Conservation (phyloP, 2,888 invertebrate species). For the Amorpha juglandis region DNA sequence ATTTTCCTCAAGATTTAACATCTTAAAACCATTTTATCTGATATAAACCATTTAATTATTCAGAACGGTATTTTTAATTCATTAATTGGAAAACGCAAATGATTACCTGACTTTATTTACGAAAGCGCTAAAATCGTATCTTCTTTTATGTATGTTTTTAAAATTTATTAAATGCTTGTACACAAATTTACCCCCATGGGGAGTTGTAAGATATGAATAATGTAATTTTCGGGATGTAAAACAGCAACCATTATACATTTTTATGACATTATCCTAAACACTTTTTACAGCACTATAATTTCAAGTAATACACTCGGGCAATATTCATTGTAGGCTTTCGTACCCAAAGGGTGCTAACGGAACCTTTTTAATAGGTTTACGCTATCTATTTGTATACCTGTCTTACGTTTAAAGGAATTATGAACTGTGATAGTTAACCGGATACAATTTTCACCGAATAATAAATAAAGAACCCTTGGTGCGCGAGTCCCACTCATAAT, state of each 20-base stretch:
- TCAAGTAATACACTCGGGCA: too few relatives aligned
- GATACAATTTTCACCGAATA: too few relatives aligned
- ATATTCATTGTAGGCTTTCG: too few relatives aligned
- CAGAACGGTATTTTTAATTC: slow-evolving; percentile 13
- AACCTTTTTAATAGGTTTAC: too few relatives aligned
- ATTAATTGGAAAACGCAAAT: not conserved
- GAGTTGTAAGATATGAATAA: not conserved
- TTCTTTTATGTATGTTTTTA: slow-evolving; percentile 9
- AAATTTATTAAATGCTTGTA: slow-evolving; percentile 13
- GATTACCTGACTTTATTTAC: slow-evolving; percentile 2
- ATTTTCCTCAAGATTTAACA: slow-evolving; percentile 1
- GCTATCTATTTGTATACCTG: too few relatives aligned
- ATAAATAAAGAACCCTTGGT: too few relatives aligned
- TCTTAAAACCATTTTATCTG: not conserved
- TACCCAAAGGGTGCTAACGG: too few relatives aligned
- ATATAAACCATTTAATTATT: slow-evolving; percentile 3
- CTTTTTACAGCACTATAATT: too few relatives aligned
- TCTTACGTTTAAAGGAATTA: too few relatives aligned
- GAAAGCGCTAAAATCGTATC: slow-evolving; percentile 1
- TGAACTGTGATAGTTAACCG: too few relatives aligned
- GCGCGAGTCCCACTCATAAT: too few relatives aligned
- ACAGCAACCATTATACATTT: not conserved
- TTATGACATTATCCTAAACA: not conserved
- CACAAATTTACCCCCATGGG: not conserved
- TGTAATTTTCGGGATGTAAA: not conserved